A percentile compares a stretch with the other conserved stretches of the same genome.
phyloP scores from a whole-genome alignment of 2,797 vertebrate species.

The Parauchenoglanis ngamensis region DNA sequence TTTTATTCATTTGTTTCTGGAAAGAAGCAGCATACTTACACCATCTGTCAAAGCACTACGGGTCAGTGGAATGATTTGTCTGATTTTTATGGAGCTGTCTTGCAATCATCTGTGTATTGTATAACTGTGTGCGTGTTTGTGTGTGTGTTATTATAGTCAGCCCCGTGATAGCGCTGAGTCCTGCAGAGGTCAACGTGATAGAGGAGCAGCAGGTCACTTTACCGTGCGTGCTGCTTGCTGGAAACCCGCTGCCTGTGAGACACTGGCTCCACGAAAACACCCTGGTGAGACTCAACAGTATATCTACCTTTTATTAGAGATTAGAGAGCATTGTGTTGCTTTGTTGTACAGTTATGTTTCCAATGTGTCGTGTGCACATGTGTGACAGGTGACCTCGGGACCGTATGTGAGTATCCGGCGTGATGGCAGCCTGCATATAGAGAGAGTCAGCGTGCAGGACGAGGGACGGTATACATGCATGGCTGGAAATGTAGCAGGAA shows the following conservation, averaged over 20 bases:
- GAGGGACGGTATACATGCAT: conserved; percentile 88
- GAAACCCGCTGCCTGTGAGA: conserved; percentile 91
- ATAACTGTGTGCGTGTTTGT: conserved; percentile 41
- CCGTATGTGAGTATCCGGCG: conserved; percentile 84
- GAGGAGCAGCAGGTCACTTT: conserved; percentile 91
- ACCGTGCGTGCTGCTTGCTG: conserved; percentile 88
- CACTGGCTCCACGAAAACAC: conserved; percentile 89
- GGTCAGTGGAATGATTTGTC: neutral
- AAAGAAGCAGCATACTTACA: neutral
- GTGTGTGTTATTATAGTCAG: conserved; percentile 71
- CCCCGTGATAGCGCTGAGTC: conserved; percentile 88
- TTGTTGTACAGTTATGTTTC: neutral
- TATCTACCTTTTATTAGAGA: neutral
- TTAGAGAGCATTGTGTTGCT: neutral
- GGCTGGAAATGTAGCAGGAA: conserved; percentile 86
- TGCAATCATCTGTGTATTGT: neutral
- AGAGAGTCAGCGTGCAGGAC: conserved; percentile 85
- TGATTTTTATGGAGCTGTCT: neutral
- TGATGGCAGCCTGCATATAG: conserved; percentile 93
- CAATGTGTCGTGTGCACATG: neutral
- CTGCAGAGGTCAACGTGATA: conserved; percentile 81
- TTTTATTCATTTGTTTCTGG: neutral
- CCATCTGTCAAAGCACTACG: neutral
- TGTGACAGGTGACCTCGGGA: conserved; percentile 81
- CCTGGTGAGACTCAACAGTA: conserved; percentile 75